These are phyloP conservation scores for Notechis scutatus DNA, from an alignment of 2,113 vertebrate genomes.

Conservation along the genomic window DNA sequence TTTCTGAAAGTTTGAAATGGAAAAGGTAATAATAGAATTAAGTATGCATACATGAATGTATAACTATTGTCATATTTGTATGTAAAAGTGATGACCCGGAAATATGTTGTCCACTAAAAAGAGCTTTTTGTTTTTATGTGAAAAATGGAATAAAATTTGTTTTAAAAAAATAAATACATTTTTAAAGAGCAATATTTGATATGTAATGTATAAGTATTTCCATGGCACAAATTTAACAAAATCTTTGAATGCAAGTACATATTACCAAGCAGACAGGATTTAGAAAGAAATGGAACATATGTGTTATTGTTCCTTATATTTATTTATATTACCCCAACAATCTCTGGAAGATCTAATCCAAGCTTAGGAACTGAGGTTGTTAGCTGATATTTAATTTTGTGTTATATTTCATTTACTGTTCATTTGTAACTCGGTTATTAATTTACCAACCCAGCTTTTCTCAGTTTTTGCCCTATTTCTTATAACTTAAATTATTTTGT, in stretches of 20 bases:
- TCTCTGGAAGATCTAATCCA: background rate
- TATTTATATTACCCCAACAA: background rate
- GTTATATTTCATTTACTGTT: background rate
- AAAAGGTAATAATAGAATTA: no score
- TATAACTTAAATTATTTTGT: background rate
- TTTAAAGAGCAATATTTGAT: background rate
- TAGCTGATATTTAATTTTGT: background rate
- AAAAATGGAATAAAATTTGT: no score
- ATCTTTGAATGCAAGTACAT: background rate
- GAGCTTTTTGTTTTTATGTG: no score
- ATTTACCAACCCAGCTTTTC: background rate
- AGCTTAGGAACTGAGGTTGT: background rate
- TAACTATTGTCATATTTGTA: no score
- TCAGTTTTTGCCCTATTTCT: background rate
- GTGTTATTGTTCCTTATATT: background rate
- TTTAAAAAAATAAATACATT: no score
- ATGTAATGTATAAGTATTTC: background rate
- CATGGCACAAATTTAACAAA: background rate
- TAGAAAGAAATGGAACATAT: background rate
- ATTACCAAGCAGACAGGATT: background rate
- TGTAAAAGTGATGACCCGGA: no score
- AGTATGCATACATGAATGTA: no score
- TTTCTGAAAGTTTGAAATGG: no score
- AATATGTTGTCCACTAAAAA: no score
- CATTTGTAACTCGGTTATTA: background rate